Base-by-base conservation (phyloP, 2,888 invertebrate species). In the Zelleria hepariella region DNA sequence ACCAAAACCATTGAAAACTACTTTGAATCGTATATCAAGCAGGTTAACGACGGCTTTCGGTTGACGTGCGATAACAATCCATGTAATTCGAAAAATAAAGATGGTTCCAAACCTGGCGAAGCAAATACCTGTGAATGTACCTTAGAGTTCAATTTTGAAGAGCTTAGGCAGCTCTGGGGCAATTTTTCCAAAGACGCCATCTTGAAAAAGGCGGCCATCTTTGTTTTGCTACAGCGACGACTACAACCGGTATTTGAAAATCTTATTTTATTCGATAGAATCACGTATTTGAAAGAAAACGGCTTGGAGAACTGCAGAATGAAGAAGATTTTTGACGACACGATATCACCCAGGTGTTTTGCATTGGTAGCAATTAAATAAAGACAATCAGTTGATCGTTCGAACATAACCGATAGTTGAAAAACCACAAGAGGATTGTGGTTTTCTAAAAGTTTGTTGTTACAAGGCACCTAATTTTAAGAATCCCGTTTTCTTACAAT, bases 341-440 rank as follows among this genome's bases (percentile, higher is more conserved):
- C 77, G 60, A 77, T 91, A 65, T 94, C 94, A n/a, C 93, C 94
- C 0, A 86, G 93, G 68, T 93, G 93, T 75, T 84, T 90, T 66
- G 93, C 91, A 42, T 75, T 93, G 63, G 70, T 92, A 64, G 91
- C 91, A 59, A 74, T 74, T 68, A 92, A 92, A 77, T 74, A 75
- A 72, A 42, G 10, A 7, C 2, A 32, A 32, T 10, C 32, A 5
- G 7, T 26, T 26, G 26, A 5, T 5, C 26, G 7, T 26, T n/a
- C n/a, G n/a, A n/a, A n/a, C n/a, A n/a, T n/a, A n/a, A n/a, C n/a
- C n/a, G n/a, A n/a, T n/a, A n/a, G n/a, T n/a, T n/a, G n/a, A n/a
- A n/a, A n/a, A n/a, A n/a, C n/a, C n/a, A n/a, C n/a, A n/a, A n/a
- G n/a, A n/a, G n/a, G n/a, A n/a, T n/a, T n/a, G n/a, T n/a, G n/a